A percentile compares a stretch with the other conserved stretches of the same genome.
Conservation (phyloP, 2,888 invertebrate species). For the Oscheius myriophilus region DNA sequence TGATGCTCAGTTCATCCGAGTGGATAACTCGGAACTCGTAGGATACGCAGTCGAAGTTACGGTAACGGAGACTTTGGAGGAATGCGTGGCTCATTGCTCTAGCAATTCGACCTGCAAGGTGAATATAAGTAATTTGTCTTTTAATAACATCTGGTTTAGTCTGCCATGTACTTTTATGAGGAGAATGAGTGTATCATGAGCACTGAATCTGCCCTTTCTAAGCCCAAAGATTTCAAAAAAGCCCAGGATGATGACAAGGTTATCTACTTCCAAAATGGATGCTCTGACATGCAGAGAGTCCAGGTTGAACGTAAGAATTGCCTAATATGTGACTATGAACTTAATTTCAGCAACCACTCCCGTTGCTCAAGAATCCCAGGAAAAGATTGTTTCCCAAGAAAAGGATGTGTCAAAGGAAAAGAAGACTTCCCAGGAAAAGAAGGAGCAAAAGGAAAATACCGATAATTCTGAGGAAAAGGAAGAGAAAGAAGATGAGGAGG, state of each 20-base stretch:
- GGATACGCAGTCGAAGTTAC: constrained; percentile 63
- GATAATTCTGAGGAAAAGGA: background rate
- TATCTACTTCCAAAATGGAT: constrained; percentile 69
- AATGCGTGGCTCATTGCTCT: constrained; percentile 65
- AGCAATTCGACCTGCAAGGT: constrained; percentile 64
- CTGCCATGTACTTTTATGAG: constrained; percentile 70
- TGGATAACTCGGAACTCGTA: constrained; percentile 66
- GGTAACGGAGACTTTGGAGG: constrained; percentile 58
- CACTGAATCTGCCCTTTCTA: constrained; percentile 62
- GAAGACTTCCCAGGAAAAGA: too few species aligned
- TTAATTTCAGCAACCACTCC: constrained; percentile 4
- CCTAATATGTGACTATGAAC: too few species aligned
- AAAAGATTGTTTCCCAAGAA: too few species aligned
- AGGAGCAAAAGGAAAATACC: background rate
- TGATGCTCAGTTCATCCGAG: constrained; percentile 62
- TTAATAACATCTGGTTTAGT: constrained; percentile 48
- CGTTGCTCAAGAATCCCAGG: too few species aligned
- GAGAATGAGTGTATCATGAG: constrained; percentile 70
- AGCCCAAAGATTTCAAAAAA: constrained; percentile 48
- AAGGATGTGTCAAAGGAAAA: too few species aligned
- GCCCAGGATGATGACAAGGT: constrained; percentile 52
- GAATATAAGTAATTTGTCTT: background rate
- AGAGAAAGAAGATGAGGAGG: background rate
- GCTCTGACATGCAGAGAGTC: constrained; percentile 29
- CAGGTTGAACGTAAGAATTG: constrained; percentile 28